Evolutionary conservation across 2,797 vertebrate species (phyloP), one percentile per base, ranked within the genome.

Genomic region (Cetoscarus ocellatus): DNA sequence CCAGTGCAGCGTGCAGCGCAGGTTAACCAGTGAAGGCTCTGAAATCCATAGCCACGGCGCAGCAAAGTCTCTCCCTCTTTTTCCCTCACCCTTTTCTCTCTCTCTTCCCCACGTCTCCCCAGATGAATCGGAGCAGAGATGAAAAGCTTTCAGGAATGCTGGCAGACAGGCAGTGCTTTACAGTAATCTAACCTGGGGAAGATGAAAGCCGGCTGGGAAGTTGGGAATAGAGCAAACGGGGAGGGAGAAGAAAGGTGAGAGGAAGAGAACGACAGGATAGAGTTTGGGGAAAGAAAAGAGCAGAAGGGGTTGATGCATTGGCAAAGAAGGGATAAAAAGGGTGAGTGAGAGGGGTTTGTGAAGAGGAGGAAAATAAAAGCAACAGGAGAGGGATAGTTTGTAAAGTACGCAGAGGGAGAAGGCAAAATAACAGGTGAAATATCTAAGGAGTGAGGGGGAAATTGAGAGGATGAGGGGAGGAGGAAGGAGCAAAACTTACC

Each of bases 171-270:
- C 88, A 92, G 86, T 88, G 89, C 88, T 93, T 93, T 92, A 92
- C 88, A 88, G 92, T 94, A 93, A 95, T 94, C 92, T 93, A 92
- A 93, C 91, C 92, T 93, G 89, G 84, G 83, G 88, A 91, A 92
- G 91, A 92, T 94, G 91, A 93, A 94, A 93, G 92, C 86, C 85
- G 68, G 73, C 67, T 83, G 89, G 90, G 90, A 86, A 77, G 67
- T 83, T 88, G 88, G 86, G 86, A 87, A 85, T 84, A 77, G 68
- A 86, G 78, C 10, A 15, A 55, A 55, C 66, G 49, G 49, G 19
- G 52, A 27, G 34, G 52, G 35, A 34, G 50, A 34, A 34, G 17
- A 61, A 69, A 67, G 84, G 78, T 80, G 86, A 88, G 80, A 80
- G 52, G 52, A 73, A 68, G 63, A 82, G 76, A 80, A 68, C 1